A percentile compares a stretch with the other conserved stretches of the same genome.
phyloP scores from a whole-genome alignment of 2,113 vertebrate genomes.

The Bucco capensis region DNA sequence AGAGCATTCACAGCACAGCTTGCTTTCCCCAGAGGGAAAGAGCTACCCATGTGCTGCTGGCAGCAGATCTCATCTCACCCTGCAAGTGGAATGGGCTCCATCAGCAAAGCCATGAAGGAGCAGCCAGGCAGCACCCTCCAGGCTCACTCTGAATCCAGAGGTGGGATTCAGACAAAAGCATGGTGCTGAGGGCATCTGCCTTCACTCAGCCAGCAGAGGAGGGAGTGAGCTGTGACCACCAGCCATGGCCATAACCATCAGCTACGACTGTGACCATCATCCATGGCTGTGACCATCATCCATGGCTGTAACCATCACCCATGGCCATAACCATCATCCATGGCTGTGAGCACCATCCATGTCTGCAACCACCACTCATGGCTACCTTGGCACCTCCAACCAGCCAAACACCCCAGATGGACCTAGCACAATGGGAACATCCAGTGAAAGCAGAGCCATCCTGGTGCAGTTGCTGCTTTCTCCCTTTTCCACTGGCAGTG shows the following conservation, averaged over 20 bases:
- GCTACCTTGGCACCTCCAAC: too few species aligned
- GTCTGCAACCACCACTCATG: rapidly evolving
- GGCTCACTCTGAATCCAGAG: too few species aligned
- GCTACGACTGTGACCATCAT: not conserved
- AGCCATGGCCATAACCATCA: too few species aligned
- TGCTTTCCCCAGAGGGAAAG: not conserved
- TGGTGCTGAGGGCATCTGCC: not conserved
- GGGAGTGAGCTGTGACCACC: rapidly evolving
- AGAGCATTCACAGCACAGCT: not conserved
- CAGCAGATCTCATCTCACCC: not conserved
- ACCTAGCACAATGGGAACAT: not conserved
- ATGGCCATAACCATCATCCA: too few species aligned
- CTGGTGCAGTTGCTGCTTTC: not conserved
- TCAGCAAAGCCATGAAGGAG: not conserved
- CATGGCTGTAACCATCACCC: rapidly evolving
- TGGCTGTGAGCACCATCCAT: rapidly evolving
- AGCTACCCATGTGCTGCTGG: not conserved
- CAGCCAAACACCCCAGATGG: rapidly evolving
- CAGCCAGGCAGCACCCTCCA: not conserved
- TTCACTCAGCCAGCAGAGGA: not conserved
- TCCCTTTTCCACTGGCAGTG: not conserved
- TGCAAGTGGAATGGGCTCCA: not conserved
- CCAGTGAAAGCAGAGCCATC: not conserved
- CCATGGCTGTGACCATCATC: not conserved
- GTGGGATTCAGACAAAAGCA: rapidly evolving